phyloP scores from a whole-genome alignment of 2,797 vertebrate species.

The Xiphophorus birchmanni region DNA sequence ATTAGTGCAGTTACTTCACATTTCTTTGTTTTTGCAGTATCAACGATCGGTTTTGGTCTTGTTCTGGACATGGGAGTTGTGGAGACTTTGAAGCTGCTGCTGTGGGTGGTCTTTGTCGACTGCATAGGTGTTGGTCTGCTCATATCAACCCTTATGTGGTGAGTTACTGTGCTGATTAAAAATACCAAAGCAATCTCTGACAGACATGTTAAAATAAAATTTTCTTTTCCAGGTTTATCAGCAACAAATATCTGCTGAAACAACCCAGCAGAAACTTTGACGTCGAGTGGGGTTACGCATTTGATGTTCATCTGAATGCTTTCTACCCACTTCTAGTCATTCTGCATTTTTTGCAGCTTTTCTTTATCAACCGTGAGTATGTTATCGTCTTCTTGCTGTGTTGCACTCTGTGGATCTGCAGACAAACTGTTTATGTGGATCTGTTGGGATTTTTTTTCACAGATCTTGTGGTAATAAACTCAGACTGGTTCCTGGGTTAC shows the following conservation, averaged over 20 bases:
- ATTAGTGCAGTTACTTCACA: background rate
- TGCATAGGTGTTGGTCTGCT: conserved; percentile 95
- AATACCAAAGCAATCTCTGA: background rate
- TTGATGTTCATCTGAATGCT: conserved; percentile 97
- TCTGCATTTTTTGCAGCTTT: conserved; percentile 95
- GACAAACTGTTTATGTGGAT: background rate
- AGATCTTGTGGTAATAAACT: conserved; percentile 90
- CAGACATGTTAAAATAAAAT: background rate
- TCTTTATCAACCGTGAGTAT: conserved; percentile 97
- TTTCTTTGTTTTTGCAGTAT: conserved; percentile 79
- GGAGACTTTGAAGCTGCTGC: conserved; percentile 92
- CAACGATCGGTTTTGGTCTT: conserved; percentile 94
- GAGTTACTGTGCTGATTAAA: conserved; percentile 57
- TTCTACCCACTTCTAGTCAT: conserved; percentile 98
- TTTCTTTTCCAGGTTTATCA: conserved; percentile 84
- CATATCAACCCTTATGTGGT: conserved; percentile 98
- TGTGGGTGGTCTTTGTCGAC: conserved; percentile 98
- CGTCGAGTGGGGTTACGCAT: conserved; percentile 98
- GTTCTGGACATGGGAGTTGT: conserved; percentile 92
- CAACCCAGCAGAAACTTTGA: conserved; percentile 89
- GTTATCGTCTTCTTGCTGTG: background rate
- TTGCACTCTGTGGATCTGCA: background rate
- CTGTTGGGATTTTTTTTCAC: conserved; percentile 28
- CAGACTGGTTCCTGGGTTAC: conserved; percentile 89
- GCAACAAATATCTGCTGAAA: conserved; percentile 94